Evolutionary conservation across 2,797 vertebrate genomes (phyloP), one percentile per base, ranked within the genome.

Genomic region (Anguilla obscura): DNA sequence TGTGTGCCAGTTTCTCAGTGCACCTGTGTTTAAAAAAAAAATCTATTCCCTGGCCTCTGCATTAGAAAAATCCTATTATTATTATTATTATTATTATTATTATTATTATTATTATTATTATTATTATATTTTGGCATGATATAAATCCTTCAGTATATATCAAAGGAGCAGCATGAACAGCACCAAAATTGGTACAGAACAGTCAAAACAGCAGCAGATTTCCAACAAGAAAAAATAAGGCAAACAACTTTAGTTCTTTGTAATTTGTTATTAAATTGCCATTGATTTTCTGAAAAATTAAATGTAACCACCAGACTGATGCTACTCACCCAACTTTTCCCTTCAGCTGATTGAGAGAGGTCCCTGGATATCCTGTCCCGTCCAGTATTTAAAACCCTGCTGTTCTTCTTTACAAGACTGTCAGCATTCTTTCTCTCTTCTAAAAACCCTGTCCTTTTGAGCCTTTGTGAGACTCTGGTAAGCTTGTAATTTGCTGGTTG

Each of bases 401-500:
- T 87, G 82, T 30, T 2, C 91, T 87, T 80, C 84, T 91, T 92
- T 93, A 90, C 88, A 90, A 91, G 87, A 90, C 90, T 90, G 89
- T 88, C 52, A 74, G 83, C 85, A 79, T 91, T 86, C 90, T 86
- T 93, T 95, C 92, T 91, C 94, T 93, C 92, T 92, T 95, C 95
- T 95, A 94, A 96, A 94, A 95, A 93, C 89, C 93, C 74, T 6
- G 91, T 91, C 92, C 91, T 95, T 82, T 94, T 93, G 92, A 95
- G 96, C 94, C 96, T 95, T 97, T 96, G 95, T 96, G 96, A 97
- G 97, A 96, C 96, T 96, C 95, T 92, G 94, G 95, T 95, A 94
- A 93, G 96, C 96, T 97, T 95, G 97, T 96, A 97, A 96, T 96
- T 96, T 94, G 93, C 95, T 88, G 92, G 98, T 99, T 99, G 97